A percentile compares a stretch with the other conserved stretches of the same genome.
phyloP scores from a whole-genome alignment of 2,888 invertebrate genomes.

The Incurvaria masculella region DNA sequence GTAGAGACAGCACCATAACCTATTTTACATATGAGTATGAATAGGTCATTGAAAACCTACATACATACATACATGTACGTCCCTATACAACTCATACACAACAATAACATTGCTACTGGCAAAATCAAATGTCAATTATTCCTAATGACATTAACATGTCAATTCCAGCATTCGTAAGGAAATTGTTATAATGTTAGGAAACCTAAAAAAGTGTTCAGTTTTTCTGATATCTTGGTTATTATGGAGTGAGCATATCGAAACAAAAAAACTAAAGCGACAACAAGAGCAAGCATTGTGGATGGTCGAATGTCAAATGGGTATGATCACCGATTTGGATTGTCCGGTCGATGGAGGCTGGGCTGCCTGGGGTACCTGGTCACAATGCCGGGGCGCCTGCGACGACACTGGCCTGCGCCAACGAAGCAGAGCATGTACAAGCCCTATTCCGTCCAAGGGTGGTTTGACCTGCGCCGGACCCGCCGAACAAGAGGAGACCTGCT shows the following conservation, averaged over 20 bases:
- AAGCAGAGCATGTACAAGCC: conserved; percentile 40
- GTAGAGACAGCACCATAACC: too few relatives aligned
- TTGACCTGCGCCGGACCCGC: conserved; percentile 36
- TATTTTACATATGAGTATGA: too few relatives aligned
- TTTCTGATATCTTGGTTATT: conserved; percentile 12
- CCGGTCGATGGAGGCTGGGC: conserved; percentile 52
- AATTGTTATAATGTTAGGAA: too few relatives aligned
- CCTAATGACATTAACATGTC: too few relatives aligned
- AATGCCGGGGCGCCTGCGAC: conserved; percentile 46
- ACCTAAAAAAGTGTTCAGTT: too few relatives aligned
- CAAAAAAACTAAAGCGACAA: conserved; percentile 29
- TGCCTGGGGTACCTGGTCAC: conserved; percentile 43
- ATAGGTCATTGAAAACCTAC: too few relatives aligned
- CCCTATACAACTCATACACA: too few relatives aligned
- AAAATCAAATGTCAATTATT: too few relatives aligned
- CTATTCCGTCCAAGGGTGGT: conserved; percentile 40
- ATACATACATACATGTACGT: too few relatives aligned
- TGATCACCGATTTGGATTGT: conserved; percentile 34
- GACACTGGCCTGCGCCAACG: conserved; percentile 37
- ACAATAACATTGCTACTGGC: too few relatives aligned
- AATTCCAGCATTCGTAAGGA: too few relatives aligned
- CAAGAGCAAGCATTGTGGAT: conserved; percentile 36
- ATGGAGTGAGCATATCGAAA: conserved; percentile 5
- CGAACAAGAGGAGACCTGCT: conserved; percentile 37
- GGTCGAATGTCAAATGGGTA: conserved; percentile 41